Evolutionary conservation across 2,113 vertebrate genomes (phyloP).

Genomic region (Atlantisia rogersi): DNA sequence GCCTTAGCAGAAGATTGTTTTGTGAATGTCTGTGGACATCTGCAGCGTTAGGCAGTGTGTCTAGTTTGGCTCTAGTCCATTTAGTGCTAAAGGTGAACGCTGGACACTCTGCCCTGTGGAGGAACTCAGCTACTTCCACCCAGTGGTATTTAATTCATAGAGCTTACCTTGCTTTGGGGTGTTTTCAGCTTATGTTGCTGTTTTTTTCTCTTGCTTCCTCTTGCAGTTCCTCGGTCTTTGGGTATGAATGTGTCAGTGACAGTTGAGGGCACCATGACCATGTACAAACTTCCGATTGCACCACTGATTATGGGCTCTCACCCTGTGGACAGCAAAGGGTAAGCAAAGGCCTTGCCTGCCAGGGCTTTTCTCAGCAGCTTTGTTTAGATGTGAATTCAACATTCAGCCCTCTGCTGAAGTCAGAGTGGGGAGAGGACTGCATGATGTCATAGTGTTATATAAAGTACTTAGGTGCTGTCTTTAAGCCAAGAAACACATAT

Average conservation of each 20-base stretch:
- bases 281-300: constrained; percentile 95
- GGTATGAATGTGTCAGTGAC: constrained; percentile 93
- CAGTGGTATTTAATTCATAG: not conserved
- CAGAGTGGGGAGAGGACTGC: not conserved
- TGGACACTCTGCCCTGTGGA: not conserved
- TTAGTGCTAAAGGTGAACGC: not conserved
- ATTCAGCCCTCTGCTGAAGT: not conserved
- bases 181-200: not conserved
- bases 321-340: constrained; percentile 97
- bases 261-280: constrained; percentile 88
- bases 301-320: constrained; percentile 96
- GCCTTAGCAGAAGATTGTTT: not conserved
- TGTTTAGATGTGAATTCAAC: not conserved
- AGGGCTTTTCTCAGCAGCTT: not conserved
- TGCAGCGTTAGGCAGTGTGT: not conserved
- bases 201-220: not conserved
- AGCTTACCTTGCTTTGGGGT: not conserved
- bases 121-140: not conserved
- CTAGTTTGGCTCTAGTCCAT: not conserved
- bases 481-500: not conserved
- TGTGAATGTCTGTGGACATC: fast-evolving
- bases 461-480: not conserved
- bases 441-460: fast-evolving
- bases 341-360: not conserved
- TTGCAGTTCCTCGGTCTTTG: constrained; percentile 87